These are phyloP conservation scores for Loripinus fragilis DNA, from an alignment of 2,888 invertebrate species.

Conservation along the genomic window DNA sequence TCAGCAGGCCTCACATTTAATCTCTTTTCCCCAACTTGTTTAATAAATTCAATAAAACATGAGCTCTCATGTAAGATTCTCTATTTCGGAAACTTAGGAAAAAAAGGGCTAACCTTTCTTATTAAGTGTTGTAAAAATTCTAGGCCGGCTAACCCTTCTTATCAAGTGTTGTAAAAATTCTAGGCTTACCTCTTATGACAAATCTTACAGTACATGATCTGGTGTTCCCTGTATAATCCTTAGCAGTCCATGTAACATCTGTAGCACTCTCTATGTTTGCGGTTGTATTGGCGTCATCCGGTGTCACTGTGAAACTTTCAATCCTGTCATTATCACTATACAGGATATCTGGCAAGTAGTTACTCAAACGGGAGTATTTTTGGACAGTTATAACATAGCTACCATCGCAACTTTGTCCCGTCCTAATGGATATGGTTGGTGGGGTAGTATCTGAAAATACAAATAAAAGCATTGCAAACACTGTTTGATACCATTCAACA, in stretches of 20 bases:
- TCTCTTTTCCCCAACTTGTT: too few species aligned
- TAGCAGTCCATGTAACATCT: slow-evolving; percentile 96
- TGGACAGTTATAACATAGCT: not conserved
- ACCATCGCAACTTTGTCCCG: slow-evolving; percentile 21
- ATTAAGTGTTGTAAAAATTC: too few species aligned
- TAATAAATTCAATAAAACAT: too few species aligned
- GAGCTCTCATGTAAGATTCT: too few species aligned
- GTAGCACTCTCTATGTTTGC: slow-evolving; percentile 22
- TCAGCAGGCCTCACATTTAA: too few species aligned
- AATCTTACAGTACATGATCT: slow-evolving; percentile 89
- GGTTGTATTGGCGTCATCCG: slow-evolving; percentile 56
- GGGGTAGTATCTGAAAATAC: slow-evolving; percentile 58
- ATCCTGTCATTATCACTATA: slow-evolving; percentile 64
- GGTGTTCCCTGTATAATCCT: slow-evolving; percentile 97
- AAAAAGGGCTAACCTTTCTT: too few species aligned
- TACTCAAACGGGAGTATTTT: slow-evolving; percentile 20
- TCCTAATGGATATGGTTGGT: slow-evolving; percentile 29
- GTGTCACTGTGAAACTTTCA: slow-evolving; percentile 43
- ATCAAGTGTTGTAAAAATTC: too few species aligned
- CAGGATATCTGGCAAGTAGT: slow-evolving; percentile 28
- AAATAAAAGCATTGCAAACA: too few species aligned
- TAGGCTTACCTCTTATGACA: not conserved
- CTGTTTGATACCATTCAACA: too few species aligned
- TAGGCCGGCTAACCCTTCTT: too few species aligned
- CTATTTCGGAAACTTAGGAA: too few species aligned